Evolutionary conservation across 2,797 vertebrate genomes (phyloP), one percentile per base, ranked within the genome.

Genomic region (Allenopithecus nigroviridis): DNA sequence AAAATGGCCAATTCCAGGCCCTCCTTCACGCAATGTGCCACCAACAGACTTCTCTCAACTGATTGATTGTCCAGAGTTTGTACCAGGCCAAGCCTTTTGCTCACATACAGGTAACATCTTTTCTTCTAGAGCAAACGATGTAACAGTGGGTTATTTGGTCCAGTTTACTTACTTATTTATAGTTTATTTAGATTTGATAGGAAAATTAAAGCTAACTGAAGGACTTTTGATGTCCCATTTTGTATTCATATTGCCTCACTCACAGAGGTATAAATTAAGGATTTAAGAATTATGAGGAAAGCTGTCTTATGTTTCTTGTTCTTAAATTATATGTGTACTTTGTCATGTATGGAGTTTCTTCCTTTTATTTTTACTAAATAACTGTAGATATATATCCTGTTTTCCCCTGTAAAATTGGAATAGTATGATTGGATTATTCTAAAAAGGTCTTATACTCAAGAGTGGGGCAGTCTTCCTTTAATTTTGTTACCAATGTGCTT

Each of bases 1-100:
- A 98, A 99, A 99, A 79, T 99, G 99, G 99, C 99, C 99, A 50
- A 99, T 99, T 98, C 99, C 99, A 0, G 98, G 98, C 41, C 99
- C 99, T 8, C 90, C 99, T 94, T 53, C 98, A 2, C 98, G 98
- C 74, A 99, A 98, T 22, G 98, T 99, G 36, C 99, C 99, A 43
- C 99, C 98, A 0, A 99, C 99, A 4, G 99, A 99, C 98, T 99
- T 99, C 97, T 99, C 99, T 83, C 99, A 99, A 95, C 99, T 99
- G 98, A 99, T 99, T 97, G 99, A 99, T 97, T 99, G 99, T 94
- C 99, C 99, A 1, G 99, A 99, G 98, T 99, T 99, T 57, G 97
- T 99, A 97, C 99, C 99, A 39, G 99, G 99, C 89, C 99, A 99
- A 97, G 98, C 98, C 39, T 98, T 99, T 97, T 98, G 96, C 97